phyloP scores from a whole-genome alignment of 2,797 vertebrate species.

The Aplochiton taeniatus region DNA sequence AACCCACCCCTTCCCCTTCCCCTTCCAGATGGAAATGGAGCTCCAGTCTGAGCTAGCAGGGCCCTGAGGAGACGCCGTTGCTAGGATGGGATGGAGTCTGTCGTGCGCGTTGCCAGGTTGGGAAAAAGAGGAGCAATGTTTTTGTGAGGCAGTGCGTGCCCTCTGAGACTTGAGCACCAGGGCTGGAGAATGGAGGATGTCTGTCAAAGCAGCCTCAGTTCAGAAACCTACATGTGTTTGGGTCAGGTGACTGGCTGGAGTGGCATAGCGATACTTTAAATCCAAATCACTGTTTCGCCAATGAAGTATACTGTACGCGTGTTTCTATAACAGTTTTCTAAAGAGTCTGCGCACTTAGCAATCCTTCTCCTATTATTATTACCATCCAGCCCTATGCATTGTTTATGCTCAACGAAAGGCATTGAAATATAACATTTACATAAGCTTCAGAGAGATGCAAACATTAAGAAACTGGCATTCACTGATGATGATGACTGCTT shows the following conservation, averaged over 20 bases:
- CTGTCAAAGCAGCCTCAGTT: slow-evolving; percentile 6
- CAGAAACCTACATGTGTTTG: neutral
- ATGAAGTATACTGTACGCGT: neutral
- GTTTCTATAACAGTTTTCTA: neutral
- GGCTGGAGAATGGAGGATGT: neutral
- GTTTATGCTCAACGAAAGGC: slow-evolving; percentile 2
- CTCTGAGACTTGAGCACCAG: slow-evolving; percentile 6
- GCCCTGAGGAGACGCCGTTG: slow-evolving; percentile 11
- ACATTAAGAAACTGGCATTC: slow-evolving; percentile 25
- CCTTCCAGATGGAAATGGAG: slow-evolving; percentile 29
- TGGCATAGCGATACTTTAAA: neutral
- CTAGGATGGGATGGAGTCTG: slow-evolving; percentile 33
- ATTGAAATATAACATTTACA: slow-evolving; percentile 12
- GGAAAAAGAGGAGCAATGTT: slow-evolving; percentile 22
- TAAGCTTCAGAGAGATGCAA: slow-evolving; percentile 23
- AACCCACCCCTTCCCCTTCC: slow-evolving; percentile 4
- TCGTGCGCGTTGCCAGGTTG: slow-evolving; percentile 1
- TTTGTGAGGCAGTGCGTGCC: slow-evolving; percentile 1
- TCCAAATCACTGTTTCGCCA: neutral
- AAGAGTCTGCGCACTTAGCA: no score
- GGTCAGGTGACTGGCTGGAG: neutral
- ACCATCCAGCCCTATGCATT: neutral
- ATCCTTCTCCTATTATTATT: neutral
- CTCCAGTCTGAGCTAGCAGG: slow-evolving; percentile 13
- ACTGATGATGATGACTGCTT: neutral